Base-by-base conservation (phyloP, 2,888 invertebrate genomes). In the Pyrgus malvae region DNA sequence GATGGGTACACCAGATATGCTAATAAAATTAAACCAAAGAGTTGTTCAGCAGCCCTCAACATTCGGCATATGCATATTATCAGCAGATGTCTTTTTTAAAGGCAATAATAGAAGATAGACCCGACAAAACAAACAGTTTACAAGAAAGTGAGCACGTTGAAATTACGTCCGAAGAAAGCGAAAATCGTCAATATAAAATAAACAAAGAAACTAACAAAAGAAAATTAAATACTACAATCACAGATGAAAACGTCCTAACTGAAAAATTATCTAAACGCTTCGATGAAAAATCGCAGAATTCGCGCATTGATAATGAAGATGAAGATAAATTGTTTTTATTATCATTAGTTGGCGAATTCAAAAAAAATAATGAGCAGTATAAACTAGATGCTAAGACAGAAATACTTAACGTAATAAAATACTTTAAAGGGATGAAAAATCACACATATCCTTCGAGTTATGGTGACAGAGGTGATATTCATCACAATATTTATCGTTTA, bases 331-430 rank as follows among this genome's bases (percentile, higher is more conserved):
- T 49, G 57, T 57, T 57, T 33, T 54, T 57, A 25, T 6, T 61
- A 21, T 65, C 65, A 61, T 55, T 65, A 65, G 62, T 57, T 53
- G 48, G 62, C 40, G 61, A 64, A n/a, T 62, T 64, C 1, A 62
- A 64, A 62, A 62, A 62, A 61, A 65, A 7, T 59, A 57, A 62
- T 58, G 62, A 64, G 54, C 64, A 64, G 31, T 64, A 61, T 64
- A 62, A 65, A 64, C 55, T 61, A 63, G 61, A 60, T 59, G 61
- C 61, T 57, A 62, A 59, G 63, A 59, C 58, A 48, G 63, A 63
- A 66, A 63, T 66, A 60, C 55, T 64, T 58, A 65, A 65, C 58
- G 59, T 65, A 63, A 50, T 65, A 0, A 63, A 63, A 65, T 60
- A 66, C 61, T 63, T 65, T 62, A 61, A 58, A 62, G 62, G 61